Percentiles rank a stretch among this genome's conserved stretches.
Conservation (phyloP, 2,797 vertebrate genomes). For the Enteromius unitaeniatus region DNA sequence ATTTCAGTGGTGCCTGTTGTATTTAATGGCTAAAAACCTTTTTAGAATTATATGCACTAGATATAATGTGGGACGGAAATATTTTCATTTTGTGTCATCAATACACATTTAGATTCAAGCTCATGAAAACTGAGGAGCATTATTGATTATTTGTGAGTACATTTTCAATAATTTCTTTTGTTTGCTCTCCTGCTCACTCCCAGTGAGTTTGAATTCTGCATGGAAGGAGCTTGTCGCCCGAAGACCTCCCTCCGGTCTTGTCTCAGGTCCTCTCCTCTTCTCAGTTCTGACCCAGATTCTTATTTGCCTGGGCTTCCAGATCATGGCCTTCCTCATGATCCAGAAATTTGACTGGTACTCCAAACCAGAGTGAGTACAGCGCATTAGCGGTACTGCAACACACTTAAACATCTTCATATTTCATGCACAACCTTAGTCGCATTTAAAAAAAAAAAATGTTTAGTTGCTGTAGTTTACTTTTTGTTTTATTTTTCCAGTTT, state of each 20-base stretch:
- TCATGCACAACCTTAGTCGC: not conserved
- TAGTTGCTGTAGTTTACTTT: not conserved
- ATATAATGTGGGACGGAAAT: not conserved
- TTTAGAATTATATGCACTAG: not conserved
- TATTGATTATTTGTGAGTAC: not conserved
- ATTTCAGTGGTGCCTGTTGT: not conserved
- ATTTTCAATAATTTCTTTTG: conserved; percentile 22
- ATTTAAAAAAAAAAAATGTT: too few species aligned
- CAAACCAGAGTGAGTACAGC: conserved; percentile 82
- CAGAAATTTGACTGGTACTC: conserved; percentile 87
- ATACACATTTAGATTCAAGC: not conserved
- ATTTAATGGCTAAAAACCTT: not conserved
- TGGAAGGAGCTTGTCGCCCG: conserved; percentile 93
- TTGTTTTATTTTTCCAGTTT: conserved; percentile 71
- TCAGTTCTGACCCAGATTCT: conserved; percentile 95
- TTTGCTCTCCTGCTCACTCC: conserved; percentile 60
- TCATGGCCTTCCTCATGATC: conserved; percentile 88
- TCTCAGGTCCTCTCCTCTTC: conserved; percentile 91
- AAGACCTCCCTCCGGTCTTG: conserved; percentile 92
- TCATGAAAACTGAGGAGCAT: not conserved
- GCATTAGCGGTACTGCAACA: not conserved
- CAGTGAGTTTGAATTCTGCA: conserved; percentile 97
- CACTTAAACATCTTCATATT: not conserved
- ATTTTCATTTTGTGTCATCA: not conserved
- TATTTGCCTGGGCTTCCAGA: conserved; percentile 92